phyloP scores from a whole-genome alignment of 2,113 vertebrate species.

The Nothoprocta pentlandii region DNA sequence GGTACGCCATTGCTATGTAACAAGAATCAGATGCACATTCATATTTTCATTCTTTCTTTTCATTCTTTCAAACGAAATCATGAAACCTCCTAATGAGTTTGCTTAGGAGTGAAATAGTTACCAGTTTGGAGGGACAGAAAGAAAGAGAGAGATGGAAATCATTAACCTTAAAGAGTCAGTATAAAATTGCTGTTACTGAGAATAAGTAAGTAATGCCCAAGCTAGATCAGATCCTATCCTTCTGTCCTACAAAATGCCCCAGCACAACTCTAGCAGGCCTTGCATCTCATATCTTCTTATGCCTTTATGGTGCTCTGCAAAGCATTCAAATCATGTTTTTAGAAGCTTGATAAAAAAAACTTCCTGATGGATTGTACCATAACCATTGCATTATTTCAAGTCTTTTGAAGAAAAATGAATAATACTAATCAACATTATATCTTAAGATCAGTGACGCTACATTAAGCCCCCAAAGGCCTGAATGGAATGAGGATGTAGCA shows the following conservation, averaged over 20 bases:
- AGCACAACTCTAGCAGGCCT: neutral
- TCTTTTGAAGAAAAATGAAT: neutral
- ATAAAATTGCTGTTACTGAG: neutral
- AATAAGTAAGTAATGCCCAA: neutral
- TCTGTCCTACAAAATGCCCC: neutral
- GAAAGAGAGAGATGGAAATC: neutral
- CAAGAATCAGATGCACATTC: neutral
- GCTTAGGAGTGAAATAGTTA: neutral
- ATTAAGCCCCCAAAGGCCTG: rapidly evolving
- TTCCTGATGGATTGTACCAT: neutral
- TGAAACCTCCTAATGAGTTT: neutral
- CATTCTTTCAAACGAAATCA: neutral
- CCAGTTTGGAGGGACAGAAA: neutral
- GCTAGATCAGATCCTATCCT: neutral
- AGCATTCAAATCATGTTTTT: neutral
- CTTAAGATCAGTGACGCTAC: neutral
- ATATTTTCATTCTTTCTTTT: neutral
- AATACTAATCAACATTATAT: neutral
- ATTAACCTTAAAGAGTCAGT: neutral
- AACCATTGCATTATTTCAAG: neutral
- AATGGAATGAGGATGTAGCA: neutral
- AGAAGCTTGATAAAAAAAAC: neutral
- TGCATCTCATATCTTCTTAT: neutral
- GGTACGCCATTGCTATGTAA: rapidly evolving
- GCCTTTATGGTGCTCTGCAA: neutral